Evolutionary conservation across 2,888 invertebrate species (phyloP).

Genomic region (Metellina segmentata): DNA sequence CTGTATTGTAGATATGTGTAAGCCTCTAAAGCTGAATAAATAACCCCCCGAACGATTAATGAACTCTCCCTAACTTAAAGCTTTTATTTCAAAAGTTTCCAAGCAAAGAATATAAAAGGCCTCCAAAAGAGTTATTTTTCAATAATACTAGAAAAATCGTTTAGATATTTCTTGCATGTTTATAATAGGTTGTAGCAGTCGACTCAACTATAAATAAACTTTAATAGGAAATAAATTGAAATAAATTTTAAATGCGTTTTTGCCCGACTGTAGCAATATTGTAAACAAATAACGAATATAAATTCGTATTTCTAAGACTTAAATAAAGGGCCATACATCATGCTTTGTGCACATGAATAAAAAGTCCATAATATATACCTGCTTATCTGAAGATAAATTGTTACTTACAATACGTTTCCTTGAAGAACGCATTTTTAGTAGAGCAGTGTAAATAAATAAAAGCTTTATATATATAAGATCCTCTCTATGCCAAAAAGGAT

Average conservation of each 20-base stretch:
- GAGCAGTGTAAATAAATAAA: background rate
- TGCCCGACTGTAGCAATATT: background rate
- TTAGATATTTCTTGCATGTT: too few species aligned
- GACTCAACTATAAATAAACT: too few species aligned
- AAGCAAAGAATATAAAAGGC: too few species aligned
- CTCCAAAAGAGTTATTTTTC: too few species aligned
- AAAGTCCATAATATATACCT: background rate
- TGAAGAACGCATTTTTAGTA: background rate
- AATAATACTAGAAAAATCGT: too few species aligned
- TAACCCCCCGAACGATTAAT: too few species aligned
- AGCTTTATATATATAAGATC: background rate
- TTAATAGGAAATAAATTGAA: background rate
- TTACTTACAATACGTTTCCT: background rate
- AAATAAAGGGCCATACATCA: background rate
- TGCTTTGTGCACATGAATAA: background rate
- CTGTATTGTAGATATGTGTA: too few species aligned
- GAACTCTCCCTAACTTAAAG: too few species aligned
- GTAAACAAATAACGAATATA: background rate
- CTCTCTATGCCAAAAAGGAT: background rate
- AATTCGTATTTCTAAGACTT: background rate
- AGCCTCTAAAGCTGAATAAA: too few species aligned
- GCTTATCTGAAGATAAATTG: background rate
- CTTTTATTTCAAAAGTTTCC: too few species aligned
- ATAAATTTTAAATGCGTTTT: background rate
- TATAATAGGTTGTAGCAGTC: too few species aligned